Base-by-base conservation (phyloP, 2,888 invertebrate species). In the Ormyrus pomaceus region DNA sequence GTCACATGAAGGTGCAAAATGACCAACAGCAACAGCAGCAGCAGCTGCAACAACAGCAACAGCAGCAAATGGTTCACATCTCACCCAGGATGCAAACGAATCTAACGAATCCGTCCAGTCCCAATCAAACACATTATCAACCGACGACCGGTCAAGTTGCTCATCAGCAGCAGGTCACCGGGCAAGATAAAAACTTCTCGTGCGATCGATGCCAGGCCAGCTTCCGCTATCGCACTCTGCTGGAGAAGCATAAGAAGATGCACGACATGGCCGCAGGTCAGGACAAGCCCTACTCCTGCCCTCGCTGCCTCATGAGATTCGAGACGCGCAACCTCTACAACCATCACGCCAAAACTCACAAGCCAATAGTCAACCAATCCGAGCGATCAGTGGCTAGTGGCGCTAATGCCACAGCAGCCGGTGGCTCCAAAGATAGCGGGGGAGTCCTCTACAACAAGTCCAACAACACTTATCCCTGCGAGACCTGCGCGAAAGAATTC, bases 271-370 rank as follows among this genome's bases (percentile, higher is more conserved):
- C 75, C 7, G 77, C 77, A 0, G 87, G 87, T 9, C 86, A 86
- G 72, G 90, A 89, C 59, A 91, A 90, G 70, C 90, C 90, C 0
- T 91, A 89, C 73, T 89, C 90, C 0, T 91, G 91, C 64, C 86
- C 90, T 0, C 88, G 88, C 19, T 91, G 91, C 62, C 83, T 88
- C n/a, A 88, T 91, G 90, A 86, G 91, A 6, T 91, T 91, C 82
- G 91, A 91, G 80, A 91, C 91, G 1, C 84, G 91, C 11, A 91
- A 91, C 68, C 83, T 88, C 59, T 91, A 91, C 82, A 91, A 91
- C 83, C 91, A 91, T 83, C 91, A 91, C 77, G 89, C 90, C 55
- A 91, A 90, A 84, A 90, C 90, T 6, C 90, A 90, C 83, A 89
- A 88, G 77, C 82, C 79, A 0, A n/a, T 74, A 2, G 51, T 71